Conservation (phyloP, 2,888 invertebrate genomes). For the Daptonema setosum region DNA sequence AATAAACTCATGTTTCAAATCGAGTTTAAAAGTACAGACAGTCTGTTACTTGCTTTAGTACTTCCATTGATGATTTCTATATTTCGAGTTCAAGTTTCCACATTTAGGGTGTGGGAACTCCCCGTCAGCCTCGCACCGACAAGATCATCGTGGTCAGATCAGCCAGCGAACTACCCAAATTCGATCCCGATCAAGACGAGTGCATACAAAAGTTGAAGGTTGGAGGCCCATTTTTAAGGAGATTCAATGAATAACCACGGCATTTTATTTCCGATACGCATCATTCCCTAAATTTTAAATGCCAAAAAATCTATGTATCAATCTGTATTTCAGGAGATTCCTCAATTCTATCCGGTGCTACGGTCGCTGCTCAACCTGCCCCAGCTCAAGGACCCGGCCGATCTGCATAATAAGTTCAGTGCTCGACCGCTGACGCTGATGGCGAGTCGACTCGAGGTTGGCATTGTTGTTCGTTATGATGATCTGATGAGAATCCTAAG, state of each 20-base stretch:
- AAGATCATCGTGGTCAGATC: neutral
- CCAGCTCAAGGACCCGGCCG: slow-evolving; percentile 4
- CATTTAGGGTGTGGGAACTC: neutral
- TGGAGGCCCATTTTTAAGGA: no score
- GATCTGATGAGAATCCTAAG: no score
- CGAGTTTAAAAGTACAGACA: no score
- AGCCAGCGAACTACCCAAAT: neutral
- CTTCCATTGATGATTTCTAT: no score
- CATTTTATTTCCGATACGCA: neutral
- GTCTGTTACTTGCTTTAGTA: no score
- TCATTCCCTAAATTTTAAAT: neutral
- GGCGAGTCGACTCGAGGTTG: neutral
- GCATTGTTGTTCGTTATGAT: no score
- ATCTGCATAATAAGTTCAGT: slow-evolving; percentile 6
- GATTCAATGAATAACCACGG: neutral
- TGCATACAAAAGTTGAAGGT: neutral
- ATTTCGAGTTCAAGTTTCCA: no score
- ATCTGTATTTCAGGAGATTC: slow-evolving; percentile 6
- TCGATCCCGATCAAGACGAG: neutral
- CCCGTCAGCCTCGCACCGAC: neutral
- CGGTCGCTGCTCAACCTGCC: slow-evolving; percentile 3
- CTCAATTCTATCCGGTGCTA: slow-evolving; percentile 6
- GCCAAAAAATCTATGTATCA: neutral
- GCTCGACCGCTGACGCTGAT: slow-evolving; percentile 1
- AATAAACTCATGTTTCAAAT: no score